Evolutionary conservation across 2,113 vertebrate genomes (phyloP).

Genomic region (Pterocles orientalis): DNA sequence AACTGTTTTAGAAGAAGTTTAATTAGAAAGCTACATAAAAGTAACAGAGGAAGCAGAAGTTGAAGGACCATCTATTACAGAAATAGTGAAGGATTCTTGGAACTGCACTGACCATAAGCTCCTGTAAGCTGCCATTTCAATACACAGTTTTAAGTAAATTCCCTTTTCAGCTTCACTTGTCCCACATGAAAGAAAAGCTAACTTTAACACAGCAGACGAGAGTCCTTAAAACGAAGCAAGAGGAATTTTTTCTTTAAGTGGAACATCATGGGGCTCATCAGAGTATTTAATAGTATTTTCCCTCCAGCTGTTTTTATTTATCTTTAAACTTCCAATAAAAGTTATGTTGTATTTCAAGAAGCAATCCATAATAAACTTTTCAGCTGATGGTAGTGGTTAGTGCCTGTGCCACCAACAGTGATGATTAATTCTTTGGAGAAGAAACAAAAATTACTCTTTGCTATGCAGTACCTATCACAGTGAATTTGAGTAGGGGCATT

Average conservation of each 20-base stretch:
- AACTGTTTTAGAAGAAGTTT: slow-evolving; percentile 48
- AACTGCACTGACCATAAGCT: slow-evolving; percentile 61
- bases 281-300: slow-evolving; percentile 65
- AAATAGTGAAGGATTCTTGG: slow-evolving; percentile 65
- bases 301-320: slow-evolving; percentile 87
- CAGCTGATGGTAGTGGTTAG: slow-evolving; percentile 79
- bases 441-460: slow-evolving; percentile 1
- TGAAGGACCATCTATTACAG: slow-evolving; percentile 58
- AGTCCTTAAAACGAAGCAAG: slow-evolving; percentile 65
- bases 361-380: slow-evolving; percentile 86
- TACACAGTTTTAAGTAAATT: slow-evolving; percentile 72
- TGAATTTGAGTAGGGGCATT: neutral
- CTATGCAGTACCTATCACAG: slow-evolving; percentile 47
- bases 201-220: slow-evolving; percentile 54
- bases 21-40: slow-evolving; percentile 69
- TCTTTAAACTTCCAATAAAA: slow-evolving; percentile 79
- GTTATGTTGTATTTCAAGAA: slow-evolving; percentile 83
- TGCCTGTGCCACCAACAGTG: slow-evolving; percentile 77
- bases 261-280: slow-evolving; percentile 73
- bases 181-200: slow-evolving; percentile 77
- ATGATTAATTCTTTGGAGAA: slow-evolving; percentile 31
- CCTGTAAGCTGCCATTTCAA: slow-evolving; percentile 70
- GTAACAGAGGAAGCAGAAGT: slow-evolving; percentile 59
- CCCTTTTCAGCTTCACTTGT: slow-evolving; percentile 73
- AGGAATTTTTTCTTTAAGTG: slow-evolving; percentile 73